Conservation (phyloP, 2,888 invertebrate genomes). For the Mesorhabditis spiculigera region DNA sequence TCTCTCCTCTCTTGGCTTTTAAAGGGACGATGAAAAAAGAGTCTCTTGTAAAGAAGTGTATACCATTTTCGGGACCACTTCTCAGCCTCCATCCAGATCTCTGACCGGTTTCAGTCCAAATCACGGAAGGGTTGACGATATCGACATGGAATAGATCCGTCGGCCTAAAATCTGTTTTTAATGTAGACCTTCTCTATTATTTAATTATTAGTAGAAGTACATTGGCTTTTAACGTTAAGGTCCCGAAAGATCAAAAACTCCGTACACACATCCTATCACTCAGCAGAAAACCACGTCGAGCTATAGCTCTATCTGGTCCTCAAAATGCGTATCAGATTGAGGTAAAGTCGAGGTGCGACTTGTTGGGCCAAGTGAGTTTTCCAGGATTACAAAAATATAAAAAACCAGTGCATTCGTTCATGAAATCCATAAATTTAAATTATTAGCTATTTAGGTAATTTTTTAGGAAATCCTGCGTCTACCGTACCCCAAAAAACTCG, state of each 20-base stretch:
- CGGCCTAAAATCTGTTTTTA: neutral
- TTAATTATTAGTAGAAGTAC: too few species aligned
- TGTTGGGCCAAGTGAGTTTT: neutral
- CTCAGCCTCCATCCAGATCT: too few species aligned
- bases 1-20: too few species aligned
- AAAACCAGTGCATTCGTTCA: too few species aligned
- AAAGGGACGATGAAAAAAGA: too few species aligned
- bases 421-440: too few species aligned
- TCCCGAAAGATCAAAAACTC: neutral
- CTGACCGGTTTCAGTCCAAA: neutral
- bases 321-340: neutral
- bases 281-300: neutral
- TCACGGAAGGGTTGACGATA: neutral
- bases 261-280: neutral
- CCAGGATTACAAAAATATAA: neutral
- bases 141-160: neutral
- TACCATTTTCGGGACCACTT: too few species aligned
- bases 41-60: too few species aligned
- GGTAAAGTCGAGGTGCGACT: neutral
- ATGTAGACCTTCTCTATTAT: too few species aligned
- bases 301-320: neutral
- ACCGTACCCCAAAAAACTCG: neutral
- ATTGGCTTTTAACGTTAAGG: too few species aligned
- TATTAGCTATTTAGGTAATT: too few species aligned
- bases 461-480: neutral